These are phyloP conservation scores for Nymphalis polychloros DNA, from an alignment of 2,888 invertebrate species.

Conservation along the genomic window DNA sequence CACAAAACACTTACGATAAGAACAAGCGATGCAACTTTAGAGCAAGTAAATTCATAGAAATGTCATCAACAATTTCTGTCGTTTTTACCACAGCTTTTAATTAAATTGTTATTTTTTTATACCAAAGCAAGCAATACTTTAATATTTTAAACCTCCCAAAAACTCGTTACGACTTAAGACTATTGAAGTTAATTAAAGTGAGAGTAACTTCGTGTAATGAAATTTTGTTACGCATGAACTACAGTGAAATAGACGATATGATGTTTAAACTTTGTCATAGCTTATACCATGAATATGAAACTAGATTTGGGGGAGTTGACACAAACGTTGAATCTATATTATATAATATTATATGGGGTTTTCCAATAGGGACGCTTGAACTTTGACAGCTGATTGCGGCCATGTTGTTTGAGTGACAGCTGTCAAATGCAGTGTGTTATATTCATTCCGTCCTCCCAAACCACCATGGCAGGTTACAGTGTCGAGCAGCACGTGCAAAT, in stretches of 20 bases:
- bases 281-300: background rate
- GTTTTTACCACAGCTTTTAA: too few relatives aligned
- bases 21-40: slow-evolving; percentile 7
- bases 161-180: background rate
- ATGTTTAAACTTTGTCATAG: slow-evolving; percentile 10
- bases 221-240: slow-evolving; percentile 11
- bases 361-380: too few relatives aligned
- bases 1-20: slow-evolving; percentile 25
- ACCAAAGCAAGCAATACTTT: background rate
- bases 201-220: slow-evolving; percentile 2
- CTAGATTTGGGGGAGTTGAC: background rate
- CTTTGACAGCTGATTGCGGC: too few relatives aligned
- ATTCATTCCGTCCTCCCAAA: too few relatives aligned
- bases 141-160: background rate
- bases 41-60: background rate
- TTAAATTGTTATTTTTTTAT: too few relatives aligned
- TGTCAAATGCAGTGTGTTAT: too few relatives aligned
- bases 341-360: too few relatives aligned
- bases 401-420: too few relatives aligned
- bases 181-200: slow-evolving; percentile 4
- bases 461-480: too few relatives aligned
- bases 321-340: background rate
- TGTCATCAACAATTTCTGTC: background rate
- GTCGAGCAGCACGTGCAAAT: too few relatives aligned
- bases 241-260: slow-evolving; percentile 5